Conservation (phyloP, 2,113 vertebrate genomes). For the Seriola quinqueradiata region DNA sequence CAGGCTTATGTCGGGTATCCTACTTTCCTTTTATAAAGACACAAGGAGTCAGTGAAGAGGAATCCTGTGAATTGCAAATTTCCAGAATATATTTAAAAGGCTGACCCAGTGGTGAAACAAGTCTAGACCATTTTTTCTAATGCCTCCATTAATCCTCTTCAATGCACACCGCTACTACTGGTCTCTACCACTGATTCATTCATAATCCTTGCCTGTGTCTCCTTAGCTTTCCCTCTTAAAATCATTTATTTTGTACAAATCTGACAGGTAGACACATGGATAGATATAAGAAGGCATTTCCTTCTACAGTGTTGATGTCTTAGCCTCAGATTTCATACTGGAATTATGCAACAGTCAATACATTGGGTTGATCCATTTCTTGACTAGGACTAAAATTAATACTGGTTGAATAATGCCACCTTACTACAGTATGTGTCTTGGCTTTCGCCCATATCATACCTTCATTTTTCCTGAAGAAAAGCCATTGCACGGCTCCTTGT, state of each 20-base stretch:
- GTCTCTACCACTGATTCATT: slow-evolving; percentile 70
- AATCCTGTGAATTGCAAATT: slow-evolving; percentile 50
- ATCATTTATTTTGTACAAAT: slow-evolving; percentile 49
- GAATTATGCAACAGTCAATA: slow-evolving; percentile 74
- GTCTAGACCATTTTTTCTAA: slow-evolving; percentile 72
- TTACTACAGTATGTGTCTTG: slow-evolving; percentile 38
- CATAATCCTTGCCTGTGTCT: slow-evolving; percentile 58
- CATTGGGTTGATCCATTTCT: slow-evolving; percentile 61
- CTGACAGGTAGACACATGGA: slow-evolving; percentile 30
- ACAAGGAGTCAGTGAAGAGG: not conserved
- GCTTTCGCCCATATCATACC: slow-evolving; percentile 63
- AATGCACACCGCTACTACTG: slow-evolving; percentile 63
- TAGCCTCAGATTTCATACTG: slow-evolving; percentile 48
- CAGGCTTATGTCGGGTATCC: slow-evolving; percentile 4
- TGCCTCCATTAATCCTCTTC: slow-evolving; percentile 68
- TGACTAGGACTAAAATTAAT: slow-evolving; percentile 30
- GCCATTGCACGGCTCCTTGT: slow-evolving; percentile 54
- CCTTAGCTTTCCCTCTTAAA: slow-evolving; percentile 33
- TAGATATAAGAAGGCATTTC: slow-evolving; percentile 9
- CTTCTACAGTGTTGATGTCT: slow-evolving; percentile 19
- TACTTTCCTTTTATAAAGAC: slow-evolving; percentile 23
- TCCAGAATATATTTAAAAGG: slow-evolving; percentile 47
- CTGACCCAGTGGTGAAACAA: slow-evolving; percentile 71
- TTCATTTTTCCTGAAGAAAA: slow-evolving; percentile 64
- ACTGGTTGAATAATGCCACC: slow-evolving; percentile 49